Evolutionary conservation across 2,888 invertebrate genomes (phyloP), one percentile per base, ranked within the genome.

Genomic region (Drosophila mayaguana): DNA sequence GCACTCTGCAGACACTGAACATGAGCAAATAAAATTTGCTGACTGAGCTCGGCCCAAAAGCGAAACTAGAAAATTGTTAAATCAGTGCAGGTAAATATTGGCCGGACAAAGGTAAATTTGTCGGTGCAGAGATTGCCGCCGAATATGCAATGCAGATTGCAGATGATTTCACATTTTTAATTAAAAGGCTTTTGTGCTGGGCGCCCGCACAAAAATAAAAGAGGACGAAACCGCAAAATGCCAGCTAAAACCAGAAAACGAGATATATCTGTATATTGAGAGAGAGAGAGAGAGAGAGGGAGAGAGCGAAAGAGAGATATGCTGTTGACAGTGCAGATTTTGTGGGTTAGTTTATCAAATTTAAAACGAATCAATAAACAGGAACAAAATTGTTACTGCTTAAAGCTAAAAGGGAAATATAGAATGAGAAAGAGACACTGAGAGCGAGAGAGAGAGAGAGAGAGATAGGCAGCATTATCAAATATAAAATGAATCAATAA

Each of bases 11-110:
- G 67, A 72, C 71, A 43, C 48, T 67, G 77, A 68, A 74, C 78
- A 73, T 61, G 69, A 16, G 67, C 88, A 83, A 81, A 84, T 73
- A 87, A 63, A 78, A 75, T 69, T 69, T 65, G 71, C 59, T 72
- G 82, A 56, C 80, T 72, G 70, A 65, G 70, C 70, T 32, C 16
- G 63, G 63, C 60, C 63, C 65, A 66, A 67, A 48, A 38, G 54
- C 54, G 9, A n/a, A 22, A 79, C 76, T 75, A 83, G 69, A 84
- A 83, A 80, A 72, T 84, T 77, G 34, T 75, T 80, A 87, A 84
- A 87, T 84, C 84, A 84, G 80, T 76, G 64, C 84, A 81, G 84
- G 74, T 54, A 81, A 87, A 84, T 87, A 84, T 84, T 87, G 74
- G 59, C 71, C 63, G 28, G 43, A 54, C 55, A 66, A 70, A 70